These are phyloP conservation scores for Gryon sp. DNA, from an alignment of 1,140 invertebrate genomes.

Conservation along the genomic window DNA sequence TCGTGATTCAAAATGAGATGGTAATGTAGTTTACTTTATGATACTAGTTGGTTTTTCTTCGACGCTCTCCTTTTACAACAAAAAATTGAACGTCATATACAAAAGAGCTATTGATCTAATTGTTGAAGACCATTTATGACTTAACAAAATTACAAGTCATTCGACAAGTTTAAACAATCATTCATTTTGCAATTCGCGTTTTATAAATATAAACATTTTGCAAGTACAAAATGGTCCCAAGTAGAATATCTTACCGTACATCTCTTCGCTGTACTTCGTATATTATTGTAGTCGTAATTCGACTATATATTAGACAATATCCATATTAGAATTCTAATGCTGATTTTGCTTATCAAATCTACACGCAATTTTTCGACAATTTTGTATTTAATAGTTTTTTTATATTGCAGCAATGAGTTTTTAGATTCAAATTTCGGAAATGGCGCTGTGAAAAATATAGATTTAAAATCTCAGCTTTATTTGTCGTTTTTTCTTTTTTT, in stretches of 20 bases:
- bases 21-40: too few relatives aligned
- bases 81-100: too few relatives aligned
- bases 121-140: constrained; percentile 32
- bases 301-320: too few relatives aligned
- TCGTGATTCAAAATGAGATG: too few relatives aligned
- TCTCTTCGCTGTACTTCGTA: constrained; percentile 12
- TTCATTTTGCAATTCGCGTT: too few relatives aligned
- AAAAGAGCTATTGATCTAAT: too few relatives aligned
- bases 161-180: too few relatives aligned
- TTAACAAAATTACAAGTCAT: constrained; percentile 13
- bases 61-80: too few relatives aligned
- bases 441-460: constrained; percentile 24
- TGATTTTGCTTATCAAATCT: not conserved
- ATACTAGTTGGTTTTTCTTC: too few relatives aligned
- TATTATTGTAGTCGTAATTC: too few relatives aligned
- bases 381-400: too few relatives aligned
- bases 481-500: not conserved
- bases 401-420: not conserved
- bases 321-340: constrained; percentile 8
- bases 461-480: constrained; percentile 3
- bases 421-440: too few relatives aligned
- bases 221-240: constrained; percentile 30
- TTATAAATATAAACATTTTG: not conserved
- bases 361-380: constrained; percentile 11
- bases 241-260: not conserved